Conservation (phyloP, 2,797 vertebrate genomes). For the Anomalospiza imberbis region DNA sequence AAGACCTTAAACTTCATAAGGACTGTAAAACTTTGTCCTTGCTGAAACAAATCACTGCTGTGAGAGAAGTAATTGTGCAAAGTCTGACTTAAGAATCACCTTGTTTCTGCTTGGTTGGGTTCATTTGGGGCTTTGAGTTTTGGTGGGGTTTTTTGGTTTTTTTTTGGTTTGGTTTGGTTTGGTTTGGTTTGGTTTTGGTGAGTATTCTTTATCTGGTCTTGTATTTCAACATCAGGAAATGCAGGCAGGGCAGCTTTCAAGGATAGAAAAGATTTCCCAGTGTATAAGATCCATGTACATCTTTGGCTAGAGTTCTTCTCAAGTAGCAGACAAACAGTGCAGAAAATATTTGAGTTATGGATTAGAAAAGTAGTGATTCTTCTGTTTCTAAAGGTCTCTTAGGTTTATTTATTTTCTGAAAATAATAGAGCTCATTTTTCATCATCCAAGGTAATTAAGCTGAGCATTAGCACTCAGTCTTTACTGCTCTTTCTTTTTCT, state of each 20-base stretch:
- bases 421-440: constrained; percentile 36
- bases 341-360: constrained; percentile 7
- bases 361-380: background rate
- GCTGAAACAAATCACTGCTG: background rate
- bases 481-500: background rate
- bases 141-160: background rate
- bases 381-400: background rate
- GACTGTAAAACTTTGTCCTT: background rate
- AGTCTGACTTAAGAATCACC: background rate
- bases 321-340: background rate
- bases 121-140: background rate
- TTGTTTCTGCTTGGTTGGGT: background rate
- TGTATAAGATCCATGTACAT: background rate
- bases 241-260: background rate
- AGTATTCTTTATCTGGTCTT: background rate
- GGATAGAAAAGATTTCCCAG: background rate
- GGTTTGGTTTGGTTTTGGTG: background rate
- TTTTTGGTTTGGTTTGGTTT: background rate
- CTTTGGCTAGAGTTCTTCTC: background rate
- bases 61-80: background rate
- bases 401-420: constrained; percentile 22
- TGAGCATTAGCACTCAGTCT: background rate
- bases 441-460: constrained; percentile 6
- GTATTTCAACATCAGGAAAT: background rate
- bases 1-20: background rate